A percentile compares a stretch with the other conserved stretches of the same genome.
phyloP scores from a whole-genome alignment of 2,113 vertebrate species.

The Hypocryptadius cinnamomeus region DNA sequence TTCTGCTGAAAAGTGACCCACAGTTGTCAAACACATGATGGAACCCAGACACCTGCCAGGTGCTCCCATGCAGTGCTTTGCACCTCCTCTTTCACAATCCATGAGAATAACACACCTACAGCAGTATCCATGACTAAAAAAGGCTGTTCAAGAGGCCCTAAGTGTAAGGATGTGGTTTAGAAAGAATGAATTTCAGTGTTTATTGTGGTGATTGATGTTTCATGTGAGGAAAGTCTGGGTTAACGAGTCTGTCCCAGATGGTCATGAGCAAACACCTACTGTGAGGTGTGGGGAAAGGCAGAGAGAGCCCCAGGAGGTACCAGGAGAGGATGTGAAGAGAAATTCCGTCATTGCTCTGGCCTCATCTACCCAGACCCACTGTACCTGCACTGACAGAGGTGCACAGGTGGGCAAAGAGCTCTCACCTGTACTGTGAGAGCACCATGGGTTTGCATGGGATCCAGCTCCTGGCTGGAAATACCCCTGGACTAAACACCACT shows the following conservation, averaged over 20 bases:
- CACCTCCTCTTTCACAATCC: not conserved
- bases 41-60: not conserved
- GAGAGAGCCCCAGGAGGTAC: not conserved
- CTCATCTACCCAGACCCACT: not conserved
- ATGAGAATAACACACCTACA: not conserved
- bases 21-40: not conserved
- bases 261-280: not conserved
- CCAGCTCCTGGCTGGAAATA: not conserved
- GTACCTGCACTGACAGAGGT: not conserved
- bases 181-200: accelerated
- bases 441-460: accelerated
- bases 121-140: not conserved
- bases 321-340: not conserved
- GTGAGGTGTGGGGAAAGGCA: not conserved
- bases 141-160: not conserved
- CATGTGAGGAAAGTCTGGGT: not conserved
- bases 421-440: not conserved
- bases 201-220: not conserved
- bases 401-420: not conserved
- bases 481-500: not conserved
- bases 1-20: not conserved
- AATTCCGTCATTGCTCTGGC: not conserved
- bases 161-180: not conserved
- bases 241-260: not conserved
- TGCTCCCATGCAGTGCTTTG: not conserved